phyloP scores from a whole-genome alignment of 2,888 invertebrate genomes.

The Microchrysa polita region DNA sequence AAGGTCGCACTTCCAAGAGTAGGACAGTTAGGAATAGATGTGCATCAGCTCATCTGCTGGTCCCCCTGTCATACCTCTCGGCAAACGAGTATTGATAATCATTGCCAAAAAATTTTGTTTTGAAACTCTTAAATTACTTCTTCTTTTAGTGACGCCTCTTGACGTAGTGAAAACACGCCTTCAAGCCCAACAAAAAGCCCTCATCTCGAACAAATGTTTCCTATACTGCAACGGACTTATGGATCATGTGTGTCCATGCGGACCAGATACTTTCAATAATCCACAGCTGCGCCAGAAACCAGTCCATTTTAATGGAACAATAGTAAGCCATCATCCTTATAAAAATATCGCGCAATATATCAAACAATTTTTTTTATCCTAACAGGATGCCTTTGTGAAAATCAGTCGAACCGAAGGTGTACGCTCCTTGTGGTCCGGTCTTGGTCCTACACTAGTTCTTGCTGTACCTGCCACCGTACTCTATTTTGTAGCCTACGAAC shows the following conservation, averaged over 20 bases:
- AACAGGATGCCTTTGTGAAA: constrained; percentile 94
- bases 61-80: too few species aligned
- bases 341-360: constrained; percentile 25
- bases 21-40: too few species aligned
- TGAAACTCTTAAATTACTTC: too few species aligned
- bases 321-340: constrained; percentile 66
- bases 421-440: constrained; percentile 93
- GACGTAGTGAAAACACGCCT: constrained; percentile 99
- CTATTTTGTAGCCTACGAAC: constrained; percentile 97
- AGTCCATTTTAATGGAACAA: constrained; percentile 80
- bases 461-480: constrained; percentile 96
- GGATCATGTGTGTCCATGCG: constrained; percentile 95
- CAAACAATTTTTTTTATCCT: constrained; percentile 46
- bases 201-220: constrained; percentile 87
- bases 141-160: constrained; percentile 86
- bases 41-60: too few species aligned
- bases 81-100: too few species aligned
- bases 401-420: constrained; percentile 91
- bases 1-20: too few species aligned
- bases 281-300: constrained; percentile 60
- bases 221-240: constrained; percentile 97
- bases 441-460: constrained; percentile 94
- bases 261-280: constrained; percentile 58
- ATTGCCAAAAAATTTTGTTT: too few species aligned
- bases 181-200: constrained; percentile 90